A percentile compares a stretch with the other conserved stretches of the same genome.
Conservation (phyloP, 2,888 invertebrate genomes). For the Ypsolopha sequella region DNA sequence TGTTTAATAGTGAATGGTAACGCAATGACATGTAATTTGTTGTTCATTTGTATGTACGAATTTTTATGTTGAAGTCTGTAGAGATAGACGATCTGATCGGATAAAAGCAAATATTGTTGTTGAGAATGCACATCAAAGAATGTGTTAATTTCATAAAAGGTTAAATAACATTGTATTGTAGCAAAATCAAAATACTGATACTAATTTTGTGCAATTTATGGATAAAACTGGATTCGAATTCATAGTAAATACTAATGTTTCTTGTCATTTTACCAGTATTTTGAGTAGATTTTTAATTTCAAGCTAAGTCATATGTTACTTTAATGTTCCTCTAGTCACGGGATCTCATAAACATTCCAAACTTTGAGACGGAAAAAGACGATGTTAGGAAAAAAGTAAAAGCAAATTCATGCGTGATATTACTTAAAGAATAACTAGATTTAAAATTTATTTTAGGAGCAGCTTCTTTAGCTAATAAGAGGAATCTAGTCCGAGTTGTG, state of each 20-base stretch:
- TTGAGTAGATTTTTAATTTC: background rate
- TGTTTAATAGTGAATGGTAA: conserved; percentile 8
- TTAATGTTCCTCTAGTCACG: conserved; percentile 18
- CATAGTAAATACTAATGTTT: no score
- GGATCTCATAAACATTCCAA: conserved; percentile 12
- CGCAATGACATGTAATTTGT: conserved; percentile 12
- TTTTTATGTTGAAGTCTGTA: background rate
- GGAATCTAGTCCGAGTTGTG: conserved; percentile 47
- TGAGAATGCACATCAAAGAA: no score
- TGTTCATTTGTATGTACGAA: background rate
- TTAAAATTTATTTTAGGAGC: conserved; percentile 29
- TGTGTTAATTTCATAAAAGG: background rate
- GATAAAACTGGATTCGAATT: no score
- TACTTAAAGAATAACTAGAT: conserved; percentile 38
- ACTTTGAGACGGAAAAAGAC: conserved; percentile 5
- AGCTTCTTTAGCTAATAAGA: conserved; percentile 30
- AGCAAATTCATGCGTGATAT: conserved; percentile 51
- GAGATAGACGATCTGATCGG: conserved; percentile 19
- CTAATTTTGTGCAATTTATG: background rate
- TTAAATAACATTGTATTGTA: background rate
- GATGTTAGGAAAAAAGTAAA: conserved; percentile 14
- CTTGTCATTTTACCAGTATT: no score
- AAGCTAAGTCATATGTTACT: conserved; percentile 1
- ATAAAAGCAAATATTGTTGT: background rate
- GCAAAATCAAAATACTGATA: background rate